Percentiles rank a stretch among this genome's conserved stretches.
These are phyloP conservation scores for Callocephalon fimbriatum DNA, from an alignment of 2,113 vertebrate genomes.

Conservation along the genomic window DNA sequence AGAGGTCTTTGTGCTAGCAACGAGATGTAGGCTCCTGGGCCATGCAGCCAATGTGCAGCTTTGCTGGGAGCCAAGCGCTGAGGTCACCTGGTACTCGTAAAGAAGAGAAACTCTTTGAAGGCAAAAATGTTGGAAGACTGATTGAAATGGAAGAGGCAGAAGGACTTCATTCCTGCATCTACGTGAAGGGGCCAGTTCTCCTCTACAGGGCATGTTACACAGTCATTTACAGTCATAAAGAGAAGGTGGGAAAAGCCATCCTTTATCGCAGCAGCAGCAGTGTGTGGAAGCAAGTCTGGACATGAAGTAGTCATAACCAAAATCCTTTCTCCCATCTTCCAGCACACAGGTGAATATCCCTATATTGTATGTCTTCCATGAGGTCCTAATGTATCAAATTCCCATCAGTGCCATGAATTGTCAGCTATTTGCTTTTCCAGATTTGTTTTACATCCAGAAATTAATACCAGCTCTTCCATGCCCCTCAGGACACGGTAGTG, in stretches of 20 bases:
- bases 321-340: not conserved
- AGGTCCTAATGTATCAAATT: not conserved
- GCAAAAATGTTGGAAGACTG: not conserved
- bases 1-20: not conserved
- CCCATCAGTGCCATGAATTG: not conserved
- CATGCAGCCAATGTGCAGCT: not conserved
- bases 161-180: slow-evolving; percentile 1
- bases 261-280: not conserved
- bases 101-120: slow-evolving; percentile 9
- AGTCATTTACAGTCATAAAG: not conserved
- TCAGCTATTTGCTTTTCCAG: not conserved
- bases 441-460: not conserved
- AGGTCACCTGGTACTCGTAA: not conserved
- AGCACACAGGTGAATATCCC: not conserved
- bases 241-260: not conserved
- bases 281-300: not conserved
- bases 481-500: fast-evolving
- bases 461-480: not conserved
- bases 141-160: slow-evolving; percentile 6
- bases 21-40: not conserved
- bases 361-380: not conserved
- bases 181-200: not conserved
- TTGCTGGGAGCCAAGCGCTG: not conserved
- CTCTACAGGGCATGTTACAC: not conserved
- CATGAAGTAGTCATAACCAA: not conserved